Evolutionary conservation across 1,140 invertebrate species (phyloP), one percentile per base, ranked within the genome.

Genomic region (Heliconius nattereri): DNA sequence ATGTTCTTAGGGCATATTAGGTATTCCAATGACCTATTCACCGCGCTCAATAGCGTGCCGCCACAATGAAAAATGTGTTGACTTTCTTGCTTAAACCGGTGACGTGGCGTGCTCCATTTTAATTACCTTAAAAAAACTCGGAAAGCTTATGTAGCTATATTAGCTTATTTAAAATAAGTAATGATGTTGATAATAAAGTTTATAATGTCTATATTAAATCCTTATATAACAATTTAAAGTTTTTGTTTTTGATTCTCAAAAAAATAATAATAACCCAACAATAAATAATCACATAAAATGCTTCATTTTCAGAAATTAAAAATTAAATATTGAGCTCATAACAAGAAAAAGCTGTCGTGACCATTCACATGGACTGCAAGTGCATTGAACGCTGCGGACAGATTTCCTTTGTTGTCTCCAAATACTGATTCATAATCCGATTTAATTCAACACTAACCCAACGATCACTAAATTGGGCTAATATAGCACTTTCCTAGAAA

Each of bases 21-120:
- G 74, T 79, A 82, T 82, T 82, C 78, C 26, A 70, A 54, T 76
- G 81, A 82, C 78, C 75, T 73, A 79, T 54, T 82, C 78, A 71
- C 26, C 23, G 26, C 76, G 71, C 60, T 76, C 60, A 71, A 76
- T 76, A 66, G 37, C 75, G 75, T 60, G 52, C 60, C 75, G 60
- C 66, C 23, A 76, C 75, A 71, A 71, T 76, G 75, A 71, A 76
- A 76, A 76, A 76, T 76, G 60, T 76, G 75, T 76, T 76, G 75
- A 71, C 60, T 76, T 76, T 76, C 75, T 75, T 49, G 71, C 32
- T 72, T 72, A 20, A 72, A 72, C 60, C 60, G 26, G 60, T 66
- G 60, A 66, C 26, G 60, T 66, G 60, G 29, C 60, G 60, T 66
- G 60, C 60, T 66, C 60, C 60, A 66, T 66, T 66, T 66, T 66